Evolutionary conservation across 2,888 invertebrate genomes (phyloP), one percentile per base, ranked within the genome.

Genomic region (Lepidocyrtinus sp.): DNA sequence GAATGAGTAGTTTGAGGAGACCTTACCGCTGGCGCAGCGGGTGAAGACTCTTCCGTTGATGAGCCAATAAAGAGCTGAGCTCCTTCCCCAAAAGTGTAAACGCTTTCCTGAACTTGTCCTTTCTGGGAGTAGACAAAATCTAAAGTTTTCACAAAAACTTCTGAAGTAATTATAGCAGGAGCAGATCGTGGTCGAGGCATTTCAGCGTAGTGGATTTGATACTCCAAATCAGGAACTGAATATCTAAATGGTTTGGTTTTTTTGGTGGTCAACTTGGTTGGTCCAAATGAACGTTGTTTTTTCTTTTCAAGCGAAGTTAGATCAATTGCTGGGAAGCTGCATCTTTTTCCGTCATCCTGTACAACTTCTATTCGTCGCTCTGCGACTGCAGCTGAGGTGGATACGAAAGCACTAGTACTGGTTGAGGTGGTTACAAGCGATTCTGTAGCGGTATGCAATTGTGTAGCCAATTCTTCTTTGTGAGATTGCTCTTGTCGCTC

Each of bases 151-250:
- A 86, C 86, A 73, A 86, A 86, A 1, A 86, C 86, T 82, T 86
- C 86, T 0, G 86, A 86, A 3, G 86, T 86, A 50, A 85, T 86
- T 21, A 86, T 84, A 12, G 85, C 86, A 7, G 86, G 86, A n/a
- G 86, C 86, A 3, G 86, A 86, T 22, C 84, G 79, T 9, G 86
- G 86, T 68, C 86, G 76, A 3, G 84, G 84, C 21, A 86, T 81
- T 67, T 83, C 82, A 21, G 83, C 76, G 70, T 79, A 85, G 24
- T 86, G 84, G 74, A 86, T 86, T 80, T 85, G 84, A 74, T 85
- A 86, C 61, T 86, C 85, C 71, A 86, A 73, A 72, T 86, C 86
- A 24, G 86, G 86, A 71, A 85, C 83, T 65, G 86, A 86, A 59
- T 85, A 81, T 12, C 83, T 76, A 26, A 82, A 74, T 45, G 78